phyloP scores from a whole-genome alignment of 2,888 invertebrate species.

The Cyclophora punctaria region DNA sequence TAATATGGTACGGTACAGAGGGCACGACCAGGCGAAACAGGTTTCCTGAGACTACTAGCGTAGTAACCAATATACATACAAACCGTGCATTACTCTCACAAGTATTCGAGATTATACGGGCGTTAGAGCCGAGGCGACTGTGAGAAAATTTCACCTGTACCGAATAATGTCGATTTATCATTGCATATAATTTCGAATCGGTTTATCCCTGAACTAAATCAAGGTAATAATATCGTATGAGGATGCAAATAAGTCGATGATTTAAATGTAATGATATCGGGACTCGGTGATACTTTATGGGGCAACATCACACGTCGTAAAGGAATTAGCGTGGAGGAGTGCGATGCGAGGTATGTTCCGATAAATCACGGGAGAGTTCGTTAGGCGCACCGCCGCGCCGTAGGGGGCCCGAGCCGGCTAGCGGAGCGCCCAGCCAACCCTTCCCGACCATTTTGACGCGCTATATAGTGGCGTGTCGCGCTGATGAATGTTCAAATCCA shows the following conservation, averaged over 20 bases:
- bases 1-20: constrained; percentile 58
- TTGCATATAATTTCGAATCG: constrained; percentile 25
- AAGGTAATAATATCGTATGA: constrained; percentile 18
- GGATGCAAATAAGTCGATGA: constrained; percentile 19
- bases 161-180: constrained; percentile 39
- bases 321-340: constrained; percentile 58
- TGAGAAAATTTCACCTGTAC: constrained; percentile 69
- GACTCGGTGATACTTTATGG: constrained; percentile 44
- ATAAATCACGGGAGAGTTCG: constrained; percentile 69
- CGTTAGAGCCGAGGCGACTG: constrained; percentile 45
- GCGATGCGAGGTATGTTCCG: constrained; percentile 40
- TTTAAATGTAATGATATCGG: constrained; percentile 38
- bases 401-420: constrained; percentile 66
- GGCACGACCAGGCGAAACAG: constrained; percentile 61
- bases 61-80: constrained; percentile 70
- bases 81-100: constrained; percentile 56
- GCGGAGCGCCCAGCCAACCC: constrained; percentile 57
- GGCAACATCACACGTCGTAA: constrained; percentile 61
- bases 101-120: constrained; percentile 55
- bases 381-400: constrained; percentile 60
- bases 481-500: constrained; percentile 45
- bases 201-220: constrained; percentile 23
- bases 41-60: constrained; percentile 65
- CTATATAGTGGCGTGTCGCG: constrained; percentile 48
- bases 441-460: constrained; percentile 68